Percentiles rank a stretch among this genome's conserved stretches.
These are phyloP conservation scores for Aptenodytes forsteri DNA, from an alignment of 2,113 vertebrate genomes.

Conservation along the genomic window DNA sequence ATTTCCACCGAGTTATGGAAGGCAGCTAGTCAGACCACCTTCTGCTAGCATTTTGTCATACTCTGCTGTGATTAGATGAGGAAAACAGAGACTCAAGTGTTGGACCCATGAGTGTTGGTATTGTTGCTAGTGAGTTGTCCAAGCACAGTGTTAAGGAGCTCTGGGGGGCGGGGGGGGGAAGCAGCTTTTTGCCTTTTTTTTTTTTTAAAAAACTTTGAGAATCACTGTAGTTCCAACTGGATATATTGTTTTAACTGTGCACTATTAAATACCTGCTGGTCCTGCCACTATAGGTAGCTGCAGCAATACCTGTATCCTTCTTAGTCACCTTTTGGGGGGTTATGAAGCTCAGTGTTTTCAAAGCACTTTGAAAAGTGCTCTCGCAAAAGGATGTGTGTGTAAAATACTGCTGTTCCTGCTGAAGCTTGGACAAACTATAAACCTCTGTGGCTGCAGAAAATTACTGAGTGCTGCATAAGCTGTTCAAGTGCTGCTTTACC, in stretches of 20 bases:
- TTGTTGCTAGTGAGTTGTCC: not conserved
- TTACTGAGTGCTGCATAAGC: conserved; percentile 25
- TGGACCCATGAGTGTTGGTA: not conserved
- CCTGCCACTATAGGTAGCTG: not conserved
- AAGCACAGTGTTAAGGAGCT: not conserved
- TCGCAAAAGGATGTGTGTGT: not conserved
- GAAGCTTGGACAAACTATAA: not conserved
- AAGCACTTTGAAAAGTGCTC: not conserved
- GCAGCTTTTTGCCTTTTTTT: rapidly evolving
- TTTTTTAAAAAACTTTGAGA: not conserved
- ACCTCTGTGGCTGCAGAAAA: not conserved
- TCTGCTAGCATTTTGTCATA: not conserved
- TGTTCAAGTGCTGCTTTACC: not conserved
- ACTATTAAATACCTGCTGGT: not conserved
- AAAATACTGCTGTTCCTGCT: not conserved
- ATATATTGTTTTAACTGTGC: not conserved
- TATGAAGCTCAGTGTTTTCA: not conserved
- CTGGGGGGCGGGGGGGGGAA: rapidly evolving
- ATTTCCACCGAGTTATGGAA: not conserved
- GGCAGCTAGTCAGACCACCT: not conserved
- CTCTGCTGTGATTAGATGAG: not conserved
- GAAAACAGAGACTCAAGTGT: not conserved
- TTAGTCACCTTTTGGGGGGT: not conserved
- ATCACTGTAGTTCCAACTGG: not conserved
- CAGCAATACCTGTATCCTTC: not conserved